phyloP scores from a whole-genome alignment of 2,797 vertebrate species.

The Urophycis tenuis region DNA sequence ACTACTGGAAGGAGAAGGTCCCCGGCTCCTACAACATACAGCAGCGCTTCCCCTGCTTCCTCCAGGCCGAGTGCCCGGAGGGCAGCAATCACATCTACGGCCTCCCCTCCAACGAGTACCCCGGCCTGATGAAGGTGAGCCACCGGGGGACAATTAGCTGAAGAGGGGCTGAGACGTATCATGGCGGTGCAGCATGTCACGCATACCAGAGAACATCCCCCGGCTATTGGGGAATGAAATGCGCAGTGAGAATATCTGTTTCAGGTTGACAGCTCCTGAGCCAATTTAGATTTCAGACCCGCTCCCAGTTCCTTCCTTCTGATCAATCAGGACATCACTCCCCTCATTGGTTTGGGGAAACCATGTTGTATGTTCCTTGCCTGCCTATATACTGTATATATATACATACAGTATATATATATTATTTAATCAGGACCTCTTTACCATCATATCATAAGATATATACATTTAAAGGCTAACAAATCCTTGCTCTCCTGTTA shows the following conservation, averaged over 20 bases:
- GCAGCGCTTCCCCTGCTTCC: slow-evolving; percentile 74
- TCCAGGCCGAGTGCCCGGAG: slow-evolving; percentile 55
- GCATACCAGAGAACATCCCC: neutral
- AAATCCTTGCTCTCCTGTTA: neutral
- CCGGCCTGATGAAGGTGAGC: slow-evolving; percentile 85
- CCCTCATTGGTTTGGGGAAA: neutral
- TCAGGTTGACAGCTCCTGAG: neutral
- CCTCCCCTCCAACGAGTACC: slow-evolving; percentile 83
- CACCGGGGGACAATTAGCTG: neutral
- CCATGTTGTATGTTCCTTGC: neutral
- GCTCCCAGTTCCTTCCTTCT: neutral
- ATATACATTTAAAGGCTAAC: neutral
- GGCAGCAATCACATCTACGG: slow-evolving; percentile 73
- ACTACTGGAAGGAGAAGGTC: slow-evolving; percentile 87
- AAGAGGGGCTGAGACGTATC: neutral
- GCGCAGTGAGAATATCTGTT: neutral
- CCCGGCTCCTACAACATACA: slow-evolving; percentile 56
- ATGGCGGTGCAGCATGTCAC: neutral
- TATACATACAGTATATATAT: too few relatives aligned
- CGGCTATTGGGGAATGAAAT: neutral
- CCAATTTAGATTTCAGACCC: neutral
- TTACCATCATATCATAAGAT: neutral
- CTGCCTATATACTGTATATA: too few relatives aligned
- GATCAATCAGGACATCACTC: neutral
- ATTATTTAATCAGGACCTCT: neutral